Evolutionary conservation across 2,888 invertebrate genomes (phyloP).

Genomic region (Biston betularia): DNA sequence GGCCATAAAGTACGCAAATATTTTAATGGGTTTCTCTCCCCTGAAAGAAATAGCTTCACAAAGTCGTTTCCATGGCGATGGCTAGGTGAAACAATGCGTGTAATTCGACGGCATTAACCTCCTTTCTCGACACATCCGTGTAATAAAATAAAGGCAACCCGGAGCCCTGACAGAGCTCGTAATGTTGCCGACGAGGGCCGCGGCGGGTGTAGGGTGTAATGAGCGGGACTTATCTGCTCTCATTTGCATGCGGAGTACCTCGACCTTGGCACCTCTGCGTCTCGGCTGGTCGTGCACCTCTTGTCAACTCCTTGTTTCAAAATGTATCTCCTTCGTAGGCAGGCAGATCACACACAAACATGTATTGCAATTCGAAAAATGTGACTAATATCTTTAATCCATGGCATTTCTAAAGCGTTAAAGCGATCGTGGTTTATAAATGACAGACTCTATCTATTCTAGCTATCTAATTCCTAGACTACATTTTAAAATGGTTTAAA

Average conservation of each 20-base stretch:
- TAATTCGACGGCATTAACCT: constrained; percentile 79
- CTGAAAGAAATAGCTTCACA: constrained; percentile 46
- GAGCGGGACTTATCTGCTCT: constrained; percentile 79
- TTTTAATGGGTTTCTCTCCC: constrained; percentile 35
- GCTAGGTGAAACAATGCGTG: constrained; percentile 78
- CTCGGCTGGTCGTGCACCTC: constrained; percentile 55
- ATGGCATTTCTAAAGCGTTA: too few relatives aligned
- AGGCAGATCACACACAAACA: background rate
- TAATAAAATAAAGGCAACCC: constrained; percentile 78
- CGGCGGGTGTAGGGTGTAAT: constrained; percentile 74
- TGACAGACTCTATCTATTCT: too few relatives aligned
- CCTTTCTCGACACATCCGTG: constrained; percentile 76
- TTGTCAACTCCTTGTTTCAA: constrained; percentile 7
- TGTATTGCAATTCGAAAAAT: background rate
- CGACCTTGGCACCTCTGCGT: constrained; percentile 77
- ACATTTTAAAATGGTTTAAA: background rate
- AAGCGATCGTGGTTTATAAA: too few relatives aligned
- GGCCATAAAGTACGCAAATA: constrained; percentile 36
- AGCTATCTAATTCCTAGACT: too few relatives aligned
- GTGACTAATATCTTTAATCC: background rate
- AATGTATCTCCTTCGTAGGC: background rate
- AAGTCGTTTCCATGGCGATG: constrained; percentile 68
- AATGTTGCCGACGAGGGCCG: constrained; percentile 69
- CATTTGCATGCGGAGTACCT: constrained; percentile 80
- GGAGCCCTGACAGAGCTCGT: constrained; percentile 70